A percentile compares a stretch with the other conserved stretches of the same genome.
Evolutionary conservation across 2,797 vertebrate species (phyloP).

Genomic region (Premnoplex brunnescens): DNA sequence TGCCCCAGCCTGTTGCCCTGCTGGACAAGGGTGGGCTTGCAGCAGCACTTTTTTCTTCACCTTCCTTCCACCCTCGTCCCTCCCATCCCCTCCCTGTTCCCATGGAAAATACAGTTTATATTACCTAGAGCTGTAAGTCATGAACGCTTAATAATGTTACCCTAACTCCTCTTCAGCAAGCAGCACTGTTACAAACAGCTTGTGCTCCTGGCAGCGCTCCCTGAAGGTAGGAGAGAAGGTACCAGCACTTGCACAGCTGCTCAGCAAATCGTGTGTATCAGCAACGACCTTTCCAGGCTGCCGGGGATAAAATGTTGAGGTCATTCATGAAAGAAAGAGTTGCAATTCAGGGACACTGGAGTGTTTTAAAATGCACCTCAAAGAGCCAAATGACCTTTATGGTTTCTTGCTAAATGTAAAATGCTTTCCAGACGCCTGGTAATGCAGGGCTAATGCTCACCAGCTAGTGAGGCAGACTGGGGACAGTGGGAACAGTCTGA

Average conservation of each 20-base stretch:
- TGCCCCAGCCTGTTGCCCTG: too few species aligned
- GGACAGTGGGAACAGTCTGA: neutral
- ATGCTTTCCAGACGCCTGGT: slow-evolving; percentile 40
- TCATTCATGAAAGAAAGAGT: slow-evolving; percentile 45
- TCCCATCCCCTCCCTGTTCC: too few species aligned
- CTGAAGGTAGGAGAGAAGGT: too few species aligned
- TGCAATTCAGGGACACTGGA: slow-evolving; percentile 44
- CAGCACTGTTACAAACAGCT: neutral
- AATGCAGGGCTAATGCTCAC: neutral
- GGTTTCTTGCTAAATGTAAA: slow-evolving; percentile 51
- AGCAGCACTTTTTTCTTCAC: neutral
- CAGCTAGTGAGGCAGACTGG: neutral
- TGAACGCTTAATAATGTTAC: rapidly evolving
- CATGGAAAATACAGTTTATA: rapidly evolving
- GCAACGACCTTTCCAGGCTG: slow-evolving; percentile 67
- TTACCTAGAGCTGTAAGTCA: too few species aligned
- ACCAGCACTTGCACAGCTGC: neutral
- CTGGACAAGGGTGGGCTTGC: neutral
- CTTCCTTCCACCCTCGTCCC: neutral
- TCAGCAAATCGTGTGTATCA: neutral
- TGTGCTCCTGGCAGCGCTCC: neutral
- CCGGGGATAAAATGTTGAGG: slow-evolving; percentile 45
- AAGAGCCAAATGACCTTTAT: slow-evolving; percentile 71
- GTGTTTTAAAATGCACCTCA: slow-evolving; percentile 51
- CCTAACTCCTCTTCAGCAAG: rapidly evolving